Evolutionary conservation across 2,113 vertebrate genomes (phyloP).

Genomic region (Anguilla rostrata): DNA sequence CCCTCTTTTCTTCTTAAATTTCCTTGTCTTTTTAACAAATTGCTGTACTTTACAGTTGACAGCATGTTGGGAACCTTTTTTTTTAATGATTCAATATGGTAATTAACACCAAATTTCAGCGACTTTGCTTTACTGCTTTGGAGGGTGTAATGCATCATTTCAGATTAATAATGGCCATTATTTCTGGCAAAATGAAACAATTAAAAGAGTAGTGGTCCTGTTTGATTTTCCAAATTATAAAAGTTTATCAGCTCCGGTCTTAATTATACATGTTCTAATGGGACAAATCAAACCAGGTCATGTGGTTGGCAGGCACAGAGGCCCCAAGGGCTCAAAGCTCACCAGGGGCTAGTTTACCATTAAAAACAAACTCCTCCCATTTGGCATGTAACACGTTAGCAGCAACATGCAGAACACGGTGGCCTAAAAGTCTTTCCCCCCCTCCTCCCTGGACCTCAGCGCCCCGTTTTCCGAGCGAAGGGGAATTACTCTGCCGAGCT

Average conservation of each 20-base stretch:
- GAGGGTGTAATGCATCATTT: slow-evolving; percentile 42
- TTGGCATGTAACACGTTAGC: not conserved
- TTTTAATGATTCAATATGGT: slow-evolving; percentile 34
- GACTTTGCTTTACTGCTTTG: slow-evolving; percentile 41
- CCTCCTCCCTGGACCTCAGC: no score
- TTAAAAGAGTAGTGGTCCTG: slow-evolving; percentile 25
- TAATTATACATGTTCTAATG: slow-evolving; percentile 52
- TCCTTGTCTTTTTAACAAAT: slow-evolving; percentile 17
- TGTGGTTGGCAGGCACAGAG: not conserved
- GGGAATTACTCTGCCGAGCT: not conserved
- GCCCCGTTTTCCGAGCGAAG: not conserved
- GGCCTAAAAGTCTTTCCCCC: not conserved
- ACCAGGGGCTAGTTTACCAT: not conserved
- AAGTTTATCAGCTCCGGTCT: slow-evolving; percentile 42
- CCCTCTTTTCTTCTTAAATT: not conserved
- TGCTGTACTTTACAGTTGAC: not conserved
- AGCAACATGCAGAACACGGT: not conserved
- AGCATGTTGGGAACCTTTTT: not conserved
- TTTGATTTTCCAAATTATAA: slow-evolving; percentile 47
- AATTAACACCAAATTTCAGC: slow-evolving; percentile 41
- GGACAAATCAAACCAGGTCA: not conserved
- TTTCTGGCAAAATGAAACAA: slow-evolving; percentile 46
- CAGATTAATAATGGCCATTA: slow-evolving; percentile 42
- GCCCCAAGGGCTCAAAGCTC: not conserved
- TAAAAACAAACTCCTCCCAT: not conserved